Percentiles rank a stretch among this genome's conserved stretches.
Conservation (phyloP, 2,797 vertebrate species). For the Centroberyx gerrardi region DNA sequence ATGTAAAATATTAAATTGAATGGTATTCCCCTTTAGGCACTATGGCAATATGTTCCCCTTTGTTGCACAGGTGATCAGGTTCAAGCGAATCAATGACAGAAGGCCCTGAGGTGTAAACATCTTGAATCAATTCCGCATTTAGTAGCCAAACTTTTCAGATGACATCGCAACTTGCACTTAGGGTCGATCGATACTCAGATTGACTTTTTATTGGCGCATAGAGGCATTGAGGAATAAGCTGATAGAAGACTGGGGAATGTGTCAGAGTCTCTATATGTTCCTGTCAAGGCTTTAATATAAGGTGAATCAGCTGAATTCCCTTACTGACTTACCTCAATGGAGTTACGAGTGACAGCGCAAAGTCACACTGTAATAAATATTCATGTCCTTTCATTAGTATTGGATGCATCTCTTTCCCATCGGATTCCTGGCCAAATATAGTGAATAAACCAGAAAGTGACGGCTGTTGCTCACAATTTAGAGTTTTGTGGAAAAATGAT, state of each 20-base stretch:
- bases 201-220: slow-evolving; percentile 45
- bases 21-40: neutral
- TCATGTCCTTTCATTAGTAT: slow-evolving; percentile 48
- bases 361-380: slow-evolving; percentile 60
- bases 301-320: slow-evolving; percentile 38
- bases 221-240: slow-evolving; percentile 21
- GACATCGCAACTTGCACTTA: slow-evolving; percentile 48
- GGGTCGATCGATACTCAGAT: slow-evolving; percentile 43
- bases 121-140: slow-evolving; percentile 41
- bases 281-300: slow-evolving; percentile 11
- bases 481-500: neutral
- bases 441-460: slow-evolving; percentile 17
- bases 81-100: slow-evolving; percentile 31
- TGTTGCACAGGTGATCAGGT: slow-evolving; percentile 26
- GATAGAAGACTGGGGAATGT: slow-evolving; percentile 18
- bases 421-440: slow-evolving; percentile 15
- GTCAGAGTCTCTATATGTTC: slow-evolving; percentile 27
- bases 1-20: neutral
- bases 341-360: slow-evolving; percentile 44
- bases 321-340: slow-evolving; percentile 20
- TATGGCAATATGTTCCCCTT: neutral
- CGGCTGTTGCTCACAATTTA: slow-evolving; percentile 18
- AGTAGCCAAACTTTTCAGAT: slow-evolving; percentile 55
- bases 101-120: slow-evolving; percentile 13
- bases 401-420: slow-evolving; percentile 29